Conservation (phyloP, 92 coral and sea anemone genomes). For the Phenganax stokvisi region DNA sequence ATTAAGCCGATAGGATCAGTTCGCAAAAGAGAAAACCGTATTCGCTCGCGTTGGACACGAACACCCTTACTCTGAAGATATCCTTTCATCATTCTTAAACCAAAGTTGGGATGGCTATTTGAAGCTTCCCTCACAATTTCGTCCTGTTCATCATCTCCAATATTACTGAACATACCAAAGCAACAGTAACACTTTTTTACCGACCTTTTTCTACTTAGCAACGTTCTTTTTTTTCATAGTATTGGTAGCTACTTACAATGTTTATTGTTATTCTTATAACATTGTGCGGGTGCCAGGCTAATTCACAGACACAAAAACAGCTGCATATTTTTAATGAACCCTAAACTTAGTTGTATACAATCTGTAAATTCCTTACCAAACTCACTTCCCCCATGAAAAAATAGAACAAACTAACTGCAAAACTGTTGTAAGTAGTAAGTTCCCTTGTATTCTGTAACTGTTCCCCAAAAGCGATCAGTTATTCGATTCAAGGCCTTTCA, state of each 20-base stretch:
- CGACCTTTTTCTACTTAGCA: not conserved
- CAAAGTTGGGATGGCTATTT: constrained; percentile 52
- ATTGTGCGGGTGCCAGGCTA: no score
- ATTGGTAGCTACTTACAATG: not conserved
- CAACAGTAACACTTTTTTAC: not conserved
- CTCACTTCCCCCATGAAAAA: no score
- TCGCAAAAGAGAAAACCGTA: constrained; percentile 50
- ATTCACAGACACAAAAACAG: not conserved
- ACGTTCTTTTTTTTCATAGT: not conserved
- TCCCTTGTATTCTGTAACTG: no score
- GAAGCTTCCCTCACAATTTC: constrained; percentile 45
- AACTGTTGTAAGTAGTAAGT: no score
- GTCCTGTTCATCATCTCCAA: constrained; percentile 52
- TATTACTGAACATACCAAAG: constrained; percentile 49
- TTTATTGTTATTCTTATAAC: no score
- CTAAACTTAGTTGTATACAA: not conserved
- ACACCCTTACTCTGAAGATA: constrained; percentile 41
- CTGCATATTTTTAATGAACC: not conserved
- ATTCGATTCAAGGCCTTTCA: no score
- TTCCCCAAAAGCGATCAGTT: no score
- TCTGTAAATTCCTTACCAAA: no score
- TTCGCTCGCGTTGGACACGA: constrained; percentile 50
- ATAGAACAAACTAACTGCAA: no score
- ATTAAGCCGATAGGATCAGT: constrained; percentile 54
- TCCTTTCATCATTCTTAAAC: constrained; percentile 49